A percentile compares a stretch with the other conserved stretches of the same genome.
These are phyloP conservation scores for Enteromius radiatus DNA, from an alignment of 2,797 vertebrate genomes.

Conservation along the genomic window DNA sequence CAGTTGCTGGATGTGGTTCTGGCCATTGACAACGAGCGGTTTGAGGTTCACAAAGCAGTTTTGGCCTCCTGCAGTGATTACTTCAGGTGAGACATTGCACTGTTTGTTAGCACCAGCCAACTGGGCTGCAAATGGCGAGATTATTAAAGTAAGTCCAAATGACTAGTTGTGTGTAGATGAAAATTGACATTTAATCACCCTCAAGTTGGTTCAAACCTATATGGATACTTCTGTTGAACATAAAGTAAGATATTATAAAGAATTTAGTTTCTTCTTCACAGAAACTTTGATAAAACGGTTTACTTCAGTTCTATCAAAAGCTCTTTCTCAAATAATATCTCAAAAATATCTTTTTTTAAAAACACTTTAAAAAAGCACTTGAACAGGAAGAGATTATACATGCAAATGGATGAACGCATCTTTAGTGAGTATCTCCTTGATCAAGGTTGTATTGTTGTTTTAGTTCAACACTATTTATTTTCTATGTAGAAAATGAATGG, in stretches of 20 bases:
- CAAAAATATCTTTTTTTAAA: not conserved
- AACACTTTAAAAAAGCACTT: not conserved
- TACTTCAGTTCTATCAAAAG: not conserved
- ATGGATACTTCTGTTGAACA: not conserved
- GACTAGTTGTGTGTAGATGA: not conserved
- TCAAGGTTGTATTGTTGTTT: not conserved
- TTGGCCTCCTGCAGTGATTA: slow-evolving; percentile 98
- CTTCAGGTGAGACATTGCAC: slow-evolving; percentile 85
- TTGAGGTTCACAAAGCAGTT: slow-evolving; percentile 95
- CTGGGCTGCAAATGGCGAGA: not conserved
- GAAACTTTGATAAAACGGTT: too few relatives aligned
- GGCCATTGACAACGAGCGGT: slow-evolving; percentile 89
- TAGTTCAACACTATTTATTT: not conserved
- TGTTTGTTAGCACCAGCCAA: slow-evolving; percentile 22
- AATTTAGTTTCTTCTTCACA: not conserved
- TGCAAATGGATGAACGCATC: not conserved
- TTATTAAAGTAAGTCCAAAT: not conserved
- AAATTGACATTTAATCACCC: too few relatives aligned
- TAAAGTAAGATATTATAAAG: not conserved
- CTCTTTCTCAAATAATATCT: not conserved
- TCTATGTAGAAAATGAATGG: not conserved
- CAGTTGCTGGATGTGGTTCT: slow-evolving; percentile 95
- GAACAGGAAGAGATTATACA: not conserved
- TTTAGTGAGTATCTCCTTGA: not conserved
- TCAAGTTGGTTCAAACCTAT: not conserved